These are phyloP conservation scores for Epinephelus awoara DNA, from an alignment of 2,797 vertebrate species.

Conservation along the genomic window DNA sequence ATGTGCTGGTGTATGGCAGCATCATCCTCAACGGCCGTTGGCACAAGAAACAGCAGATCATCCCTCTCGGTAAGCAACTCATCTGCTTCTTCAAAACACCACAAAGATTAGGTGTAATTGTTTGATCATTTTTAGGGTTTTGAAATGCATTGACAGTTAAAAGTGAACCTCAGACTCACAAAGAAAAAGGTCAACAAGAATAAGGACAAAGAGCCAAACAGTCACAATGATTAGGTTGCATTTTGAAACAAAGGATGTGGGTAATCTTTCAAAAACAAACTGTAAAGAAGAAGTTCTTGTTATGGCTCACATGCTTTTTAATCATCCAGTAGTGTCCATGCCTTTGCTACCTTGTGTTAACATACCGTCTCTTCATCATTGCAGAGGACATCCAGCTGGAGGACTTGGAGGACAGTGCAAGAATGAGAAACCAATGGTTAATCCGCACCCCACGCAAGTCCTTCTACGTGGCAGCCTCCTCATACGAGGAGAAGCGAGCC, in stretches of 20 bases:
- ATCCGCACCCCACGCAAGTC: constrained; percentile 93
- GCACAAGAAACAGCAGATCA: constrained; percentile 90
- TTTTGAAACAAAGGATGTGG: background rate
- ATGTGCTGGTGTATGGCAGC: constrained; percentile 93
- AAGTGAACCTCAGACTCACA: background rate
- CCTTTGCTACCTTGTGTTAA: background rate
- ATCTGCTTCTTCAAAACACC: background rate
- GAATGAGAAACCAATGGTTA: constrained; percentile 94
- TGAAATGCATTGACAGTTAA: background rate
- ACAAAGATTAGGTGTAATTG: background rate
- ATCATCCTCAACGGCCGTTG: constrained; percentile 88
- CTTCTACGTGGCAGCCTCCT: constrained; percentile 90
- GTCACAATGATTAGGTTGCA: background rate
- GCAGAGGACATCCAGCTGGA: constrained; percentile 89
- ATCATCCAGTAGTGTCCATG: background rate
- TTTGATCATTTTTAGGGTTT: too few species aligned
- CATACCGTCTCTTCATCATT: constrained; percentile 1
- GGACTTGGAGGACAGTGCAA: constrained; percentile 84
- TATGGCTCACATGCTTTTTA: too few species aligned
- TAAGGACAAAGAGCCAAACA: background rate
- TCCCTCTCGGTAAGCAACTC: constrained; percentile 82
- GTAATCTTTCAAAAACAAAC: background rate
- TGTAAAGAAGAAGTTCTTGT: background rate
- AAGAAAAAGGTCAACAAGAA: background rate
- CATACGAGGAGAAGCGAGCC: constrained; percentile 88